phyloP scores from a whole-genome alignment of 2,113 vertebrate species.

The Brienomyrus longianalis region DNA sequence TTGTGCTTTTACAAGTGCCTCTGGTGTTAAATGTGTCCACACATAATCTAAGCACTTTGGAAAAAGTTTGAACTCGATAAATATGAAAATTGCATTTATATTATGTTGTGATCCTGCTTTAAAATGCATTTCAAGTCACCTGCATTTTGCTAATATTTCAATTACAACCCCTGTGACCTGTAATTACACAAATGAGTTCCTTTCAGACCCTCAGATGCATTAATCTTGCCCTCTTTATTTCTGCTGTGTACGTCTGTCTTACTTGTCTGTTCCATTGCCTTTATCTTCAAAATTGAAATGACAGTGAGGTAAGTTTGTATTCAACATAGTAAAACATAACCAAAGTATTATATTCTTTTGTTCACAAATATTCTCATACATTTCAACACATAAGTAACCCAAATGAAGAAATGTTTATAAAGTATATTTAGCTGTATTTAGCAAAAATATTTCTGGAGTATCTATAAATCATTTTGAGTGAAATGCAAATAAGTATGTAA shows the following conservation, averaged over 20 bases:
- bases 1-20: neutral
- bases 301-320: slow-evolving; percentile 43
- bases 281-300: slow-evolving; percentile 18
- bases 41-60: neutral
- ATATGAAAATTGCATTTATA: neutral
- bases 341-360: neutral
- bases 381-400: neutral
- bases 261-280: slow-evolving; percentile 15
- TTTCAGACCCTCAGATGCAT: neutral
- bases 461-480: neutral
- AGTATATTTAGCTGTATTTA: neutral
- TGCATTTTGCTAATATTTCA: neutral
- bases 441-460: neutral
- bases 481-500: neutral
- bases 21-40: neutral
- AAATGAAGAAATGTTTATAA: neutral
- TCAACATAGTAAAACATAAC: neutral
- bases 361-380: neutral
- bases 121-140: neutral
- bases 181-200: neutral
- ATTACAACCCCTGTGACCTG: neutral
- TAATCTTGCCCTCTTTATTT: neutral
- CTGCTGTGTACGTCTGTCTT: neutral
- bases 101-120: neutral
- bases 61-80: neutral